Evolutionary conservation across 2,888 invertebrate species (phyloP).

Genomic region (Pterostichus madidus): DNA sequence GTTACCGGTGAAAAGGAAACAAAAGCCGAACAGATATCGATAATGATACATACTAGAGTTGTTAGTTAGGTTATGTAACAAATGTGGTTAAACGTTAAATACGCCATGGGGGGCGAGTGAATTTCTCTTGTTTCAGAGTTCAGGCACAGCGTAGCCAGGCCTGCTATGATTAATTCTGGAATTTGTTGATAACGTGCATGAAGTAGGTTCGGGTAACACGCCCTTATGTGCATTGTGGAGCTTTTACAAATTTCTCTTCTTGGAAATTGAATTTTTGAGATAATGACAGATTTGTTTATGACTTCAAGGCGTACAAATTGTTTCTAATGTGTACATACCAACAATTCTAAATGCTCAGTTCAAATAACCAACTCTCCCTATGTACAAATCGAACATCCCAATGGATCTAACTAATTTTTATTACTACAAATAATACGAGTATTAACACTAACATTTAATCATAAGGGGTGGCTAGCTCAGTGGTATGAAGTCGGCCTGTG

Average conservation of each 20-base stretch:
- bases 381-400: background rate
- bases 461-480: no score
- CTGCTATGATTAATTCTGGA: constrained; percentile 50
- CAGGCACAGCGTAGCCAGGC: no score
- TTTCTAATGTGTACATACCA: constrained; percentile 23
- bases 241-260: constrained; percentile 46
- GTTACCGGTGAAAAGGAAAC: constrained; percentile 36
- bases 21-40: background rate
- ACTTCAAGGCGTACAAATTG: constrained; percentile 22
- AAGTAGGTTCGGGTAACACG: constrained; percentile 22
- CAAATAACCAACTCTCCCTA: background rate
- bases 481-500: no score
- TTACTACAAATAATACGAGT: background rate
- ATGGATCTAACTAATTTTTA: background rate
- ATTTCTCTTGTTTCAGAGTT: constrained; percentile 42
- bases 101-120: constrained; percentile 20
- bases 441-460: no score
- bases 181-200: constrained; percentile 44
- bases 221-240: constrained; percentile 15
- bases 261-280: constrained; percentile 33
- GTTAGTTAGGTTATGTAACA: constrained; percentile 44
- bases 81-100: constrained; percentile 23
- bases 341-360: background rate
- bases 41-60: constrained; percentile 24
- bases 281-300: constrained; percentile 46